Conservation (phyloP, 92 coral and sea anemone species). For the Umimayanthus chanpuru region DNA sequence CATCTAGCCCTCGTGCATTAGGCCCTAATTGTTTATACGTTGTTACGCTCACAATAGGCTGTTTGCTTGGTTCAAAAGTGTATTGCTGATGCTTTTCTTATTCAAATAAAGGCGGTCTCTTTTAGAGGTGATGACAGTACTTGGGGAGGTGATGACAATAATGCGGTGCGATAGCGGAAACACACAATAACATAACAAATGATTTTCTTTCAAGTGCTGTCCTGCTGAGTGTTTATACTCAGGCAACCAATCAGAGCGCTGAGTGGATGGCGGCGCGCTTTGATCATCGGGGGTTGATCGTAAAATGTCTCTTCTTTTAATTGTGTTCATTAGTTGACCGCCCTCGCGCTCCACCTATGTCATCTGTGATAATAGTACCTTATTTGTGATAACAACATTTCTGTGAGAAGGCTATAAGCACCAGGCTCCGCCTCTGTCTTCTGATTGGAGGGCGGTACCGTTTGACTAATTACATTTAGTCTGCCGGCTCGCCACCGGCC, state of each 20-base stretch:
- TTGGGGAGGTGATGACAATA: constrained; percentile 92
- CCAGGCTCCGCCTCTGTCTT: constrained; percentile 94
- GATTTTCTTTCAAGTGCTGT: constrained; percentile 94
- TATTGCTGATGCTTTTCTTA: constrained; percentile 91
- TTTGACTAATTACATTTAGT: constrained; percentile 99
- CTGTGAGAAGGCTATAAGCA: constrained; percentile 96
- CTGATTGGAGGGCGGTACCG: constrained; percentile 99
- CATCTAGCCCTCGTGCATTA: constrained; percentile 93
- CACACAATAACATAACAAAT: constrained; percentile 97
- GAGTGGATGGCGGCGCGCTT: constrained; percentile 84
- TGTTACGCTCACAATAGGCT: constrained; percentile 95
- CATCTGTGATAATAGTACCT: constrained; percentile 99
- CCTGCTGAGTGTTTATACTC: constrained; percentile 96
- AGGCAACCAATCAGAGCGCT: constrained; percentile 77
- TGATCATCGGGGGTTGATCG: constrained; percentile 98
- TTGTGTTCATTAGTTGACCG: constrained; percentile 99
- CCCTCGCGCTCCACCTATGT: constrained; percentile 99
- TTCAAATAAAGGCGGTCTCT: constrained; percentile 99
- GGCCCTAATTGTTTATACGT: constrained; percentile 92
- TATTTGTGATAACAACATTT: constrained; percentile 99
- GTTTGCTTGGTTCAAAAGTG: constrained; percentile 89
- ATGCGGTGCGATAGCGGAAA: constrained; percentile 99
- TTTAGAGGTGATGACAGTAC: constrained; percentile 97
- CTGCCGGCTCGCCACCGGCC: constrained; percentile 99
- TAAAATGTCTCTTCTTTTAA: constrained; percentile 99